phyloP scores from a whole-genome alignment of 1,140 invertebrate species.

The Linepithema humile region DNA sequence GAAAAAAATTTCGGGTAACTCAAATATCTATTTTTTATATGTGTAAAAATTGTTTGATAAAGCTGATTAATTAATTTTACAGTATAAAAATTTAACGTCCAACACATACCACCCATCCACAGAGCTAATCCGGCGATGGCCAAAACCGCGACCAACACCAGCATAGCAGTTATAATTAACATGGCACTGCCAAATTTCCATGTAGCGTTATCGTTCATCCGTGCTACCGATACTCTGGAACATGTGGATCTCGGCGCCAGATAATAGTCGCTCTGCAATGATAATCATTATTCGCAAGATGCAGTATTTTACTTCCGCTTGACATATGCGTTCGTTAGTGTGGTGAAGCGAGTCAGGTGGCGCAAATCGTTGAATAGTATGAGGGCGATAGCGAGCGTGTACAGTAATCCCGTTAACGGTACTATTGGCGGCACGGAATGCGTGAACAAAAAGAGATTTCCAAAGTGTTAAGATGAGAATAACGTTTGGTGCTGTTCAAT shows the following conservation, averaged over 20 bases:
- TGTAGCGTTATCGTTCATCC: conserved; percentile 76
- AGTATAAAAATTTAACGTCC: not conserved
- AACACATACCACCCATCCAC: conserved; percentile 90
- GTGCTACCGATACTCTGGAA: conserved; percentile 77
- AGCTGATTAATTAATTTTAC: not conserved
- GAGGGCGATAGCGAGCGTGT: conserved; percentile 50
- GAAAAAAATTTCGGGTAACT: no score
- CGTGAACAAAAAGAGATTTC: conserved; percentile 33
- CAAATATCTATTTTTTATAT: not conserved
- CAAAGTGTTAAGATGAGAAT: conserved; percentile 14
- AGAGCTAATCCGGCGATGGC: conserved; percentile 90
- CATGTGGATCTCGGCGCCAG: conserved; percentile 78
- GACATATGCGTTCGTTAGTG: not conserved
- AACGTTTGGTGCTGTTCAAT: not conserved
- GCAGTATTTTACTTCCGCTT: not conserved
- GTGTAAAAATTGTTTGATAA: not conserved
- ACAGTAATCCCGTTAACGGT: conserved; percentile 65
- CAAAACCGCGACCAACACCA: conserved; percentile 89
- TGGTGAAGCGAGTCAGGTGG: conserved; percentile 13
- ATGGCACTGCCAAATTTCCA: conserved; percentile 87
- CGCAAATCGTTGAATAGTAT: conserved; percentile 50
- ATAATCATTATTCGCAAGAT: conserved; percentile 9
- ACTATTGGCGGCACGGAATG: conserved; percentile 48
- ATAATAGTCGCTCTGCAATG: conserved; percentile 82
- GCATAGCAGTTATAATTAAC: conserved; percentile 87